Conservation (phyloP, 2,888 invertebrate species). For the Campoletis raptor region DNA sequence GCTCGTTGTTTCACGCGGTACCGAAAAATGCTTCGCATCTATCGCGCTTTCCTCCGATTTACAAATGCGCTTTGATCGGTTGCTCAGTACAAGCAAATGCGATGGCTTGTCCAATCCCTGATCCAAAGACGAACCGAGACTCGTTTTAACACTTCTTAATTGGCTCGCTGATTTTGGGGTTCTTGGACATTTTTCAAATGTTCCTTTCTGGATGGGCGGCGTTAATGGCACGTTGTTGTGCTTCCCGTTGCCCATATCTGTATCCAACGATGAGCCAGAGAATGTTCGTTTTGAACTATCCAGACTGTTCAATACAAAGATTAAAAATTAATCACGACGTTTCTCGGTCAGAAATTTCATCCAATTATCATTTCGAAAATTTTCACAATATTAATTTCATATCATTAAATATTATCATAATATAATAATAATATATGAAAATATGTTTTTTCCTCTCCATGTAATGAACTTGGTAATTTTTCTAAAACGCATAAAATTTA, state of each 20-base stretch:
- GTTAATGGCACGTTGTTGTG: conserved; percentile 77
- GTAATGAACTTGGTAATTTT: no score
- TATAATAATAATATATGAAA: no score
- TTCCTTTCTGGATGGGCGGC: conserved; percentile 80
- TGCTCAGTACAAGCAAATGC: conserved; percentile 75
- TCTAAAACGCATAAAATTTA: no score
- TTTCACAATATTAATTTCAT: no score
- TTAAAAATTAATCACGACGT: neutral
- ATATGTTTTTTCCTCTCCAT: no score
- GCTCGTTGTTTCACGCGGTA: conserved; percentile 77
- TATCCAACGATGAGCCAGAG: conserved; percentile 83
- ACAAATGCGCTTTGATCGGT: conserved; percentile 81
- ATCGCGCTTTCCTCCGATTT: conserved; percentile 84
- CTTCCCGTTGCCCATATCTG: conserved; percentile 78
- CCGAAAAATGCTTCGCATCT: conserved; percentile 78
- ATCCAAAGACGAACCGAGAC: conserved; percentile 82
- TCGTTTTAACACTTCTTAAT: conserved; percentile 78
- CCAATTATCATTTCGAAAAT: neutral
- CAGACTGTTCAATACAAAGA: conserved; percentile 74
- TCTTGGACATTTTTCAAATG: conserved; percentile 80
- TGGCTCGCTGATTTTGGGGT: conserved; percentile 80
- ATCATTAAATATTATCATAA: no score
- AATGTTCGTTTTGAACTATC: conserved; percentile 84
- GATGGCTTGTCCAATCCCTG: conserved; percentile 82
- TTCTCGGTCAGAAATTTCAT: neutral